Evolutionary conservation across 1,140 invertebrate species (phyloP), one percentile per base, ranked within the genome.

Genomic region (Heliconius congener): DNA sequence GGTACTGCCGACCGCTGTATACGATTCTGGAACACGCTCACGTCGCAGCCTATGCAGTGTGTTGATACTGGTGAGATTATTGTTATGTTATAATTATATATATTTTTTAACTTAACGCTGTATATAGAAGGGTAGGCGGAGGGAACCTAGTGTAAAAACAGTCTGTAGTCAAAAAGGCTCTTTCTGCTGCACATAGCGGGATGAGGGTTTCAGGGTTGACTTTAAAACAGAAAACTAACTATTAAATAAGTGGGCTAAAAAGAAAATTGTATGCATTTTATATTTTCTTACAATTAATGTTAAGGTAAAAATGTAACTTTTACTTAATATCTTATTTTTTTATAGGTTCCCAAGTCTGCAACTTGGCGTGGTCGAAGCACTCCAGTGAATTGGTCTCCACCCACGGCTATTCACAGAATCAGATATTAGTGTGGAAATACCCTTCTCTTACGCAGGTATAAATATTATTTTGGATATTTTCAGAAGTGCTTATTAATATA

Each of bases 401-500:
- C 1, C 99, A 99, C 93, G 99, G 99, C 1, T 99, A 99, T 90
- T 99, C 99, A 39, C 99, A 99, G 92, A 99, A 99, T 95, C 99
- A 99, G 95, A 99, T 99, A 76, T 94, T 99, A 16, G 98, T 99
- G 0, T 99, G 99, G 99, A 99, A 99, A 89, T 99, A 99, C 95
- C 99, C 99, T 1, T 98, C 98, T 81, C 95, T 99, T 72, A 98
- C 98, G 8, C 96, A 95, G 93, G 94, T 87, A 66, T 30, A 1
- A 13, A 27, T 66, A 27, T 30, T 66, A 11, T 23, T 60, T 23
- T 6, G 5, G 34, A 37, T 6, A 37, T 8, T 6, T 37, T 37
- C 34, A 0, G 34, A 37, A 37, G 34, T 37, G 34, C 34, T 37
- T 37, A 37, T 37, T 37, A 37, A 37, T 37, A 37, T 0, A 37